phyloP scores from a whole-genome alignment of 2,113 vertebrate species.

The Dendropsophus ebraccatus region DNA sequence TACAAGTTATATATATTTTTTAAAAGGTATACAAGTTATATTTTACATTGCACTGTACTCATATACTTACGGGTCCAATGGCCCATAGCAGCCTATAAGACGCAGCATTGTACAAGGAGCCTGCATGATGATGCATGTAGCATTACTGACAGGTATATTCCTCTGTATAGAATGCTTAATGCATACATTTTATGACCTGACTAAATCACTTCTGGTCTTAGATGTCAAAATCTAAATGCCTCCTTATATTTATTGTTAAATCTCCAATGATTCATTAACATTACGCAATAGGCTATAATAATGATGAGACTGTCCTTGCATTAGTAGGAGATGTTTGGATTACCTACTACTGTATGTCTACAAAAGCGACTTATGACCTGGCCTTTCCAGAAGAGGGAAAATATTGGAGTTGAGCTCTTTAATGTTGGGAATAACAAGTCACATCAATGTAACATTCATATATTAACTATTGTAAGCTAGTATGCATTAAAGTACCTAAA shows the following conservation, averaged over 20 bases:
- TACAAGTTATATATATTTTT: no score
- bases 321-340: constrained; percentile 39
- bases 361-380: not conserved
- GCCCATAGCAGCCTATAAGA: not conserved
- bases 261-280: constrained; percentile 15
- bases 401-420: not conserved
- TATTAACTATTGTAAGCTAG: not conserved
- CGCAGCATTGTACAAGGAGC: not conserved
- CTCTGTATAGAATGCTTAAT: not conserved
- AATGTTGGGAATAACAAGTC: constrained; percentile 3
- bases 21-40: no score
- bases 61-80: not conserved
- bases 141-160: not conserved
- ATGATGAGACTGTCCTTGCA: constrained; percentile 1
- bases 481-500: not conserved
- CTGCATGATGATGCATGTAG: not conserved
- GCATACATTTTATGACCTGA: constrained; percentile 15
- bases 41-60: no score
- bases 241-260: constrained; percentile 27
- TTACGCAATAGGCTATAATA: not conserved
- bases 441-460: not conserved
- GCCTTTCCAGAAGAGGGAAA: not conserved
- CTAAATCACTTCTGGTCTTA: constrained; percentile 30
- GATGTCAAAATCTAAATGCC: constrained; percentile 18
- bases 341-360: constrained; percentile 37